Percentiles rank a stretch among this genome's conserved stretches.
These are phyloP conservation scores for Epinephelus lanceolatus DNA, from an alignment of 2,113 vertebrate genomes.

Conservation along the genomic window DNA sequence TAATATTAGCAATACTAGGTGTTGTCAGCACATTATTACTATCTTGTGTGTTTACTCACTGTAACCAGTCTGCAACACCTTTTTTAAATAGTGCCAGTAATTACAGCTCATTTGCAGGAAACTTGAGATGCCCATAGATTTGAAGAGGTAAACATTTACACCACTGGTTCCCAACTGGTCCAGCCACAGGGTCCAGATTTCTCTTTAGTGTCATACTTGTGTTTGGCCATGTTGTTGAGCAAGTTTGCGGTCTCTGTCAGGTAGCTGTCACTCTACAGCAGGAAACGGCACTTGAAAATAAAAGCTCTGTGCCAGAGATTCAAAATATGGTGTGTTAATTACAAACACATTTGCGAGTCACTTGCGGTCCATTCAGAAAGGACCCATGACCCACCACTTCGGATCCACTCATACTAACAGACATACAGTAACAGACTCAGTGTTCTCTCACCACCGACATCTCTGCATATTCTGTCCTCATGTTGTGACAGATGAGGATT, in stretches of 20 bases:
- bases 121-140: not conserved
- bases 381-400: too few relatives aligned
- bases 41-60: not conserved
- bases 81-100: not conserved
- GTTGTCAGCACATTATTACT: not conserved
- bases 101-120: not conserved
- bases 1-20: not conserved
- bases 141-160: not conserved
- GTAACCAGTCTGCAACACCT: not conserved
- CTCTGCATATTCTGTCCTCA: not conserved
- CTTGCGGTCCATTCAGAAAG: too few relatives aligned
- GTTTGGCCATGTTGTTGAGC: too few relatives aligned
- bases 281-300: too few relatives aligned
- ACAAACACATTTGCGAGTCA: too few relatives aligned
- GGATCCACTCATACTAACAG: not conserved
- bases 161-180: too few relatives aligned
- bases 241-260: too few relatives aligned
- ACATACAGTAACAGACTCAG: not conserved
- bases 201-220: too few relatives aligned
- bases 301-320: too few relatives aligned
- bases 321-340: too few relatives aligned
- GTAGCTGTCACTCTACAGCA: too few relatives aligned
- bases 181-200: too few relatives aligned
- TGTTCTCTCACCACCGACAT: not conserved
- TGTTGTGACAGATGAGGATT: conserved; percentile 89